Conservation (phyloP, 2,797 vertebrate genomes). For the Pygocentrus nattereri region DNA sequence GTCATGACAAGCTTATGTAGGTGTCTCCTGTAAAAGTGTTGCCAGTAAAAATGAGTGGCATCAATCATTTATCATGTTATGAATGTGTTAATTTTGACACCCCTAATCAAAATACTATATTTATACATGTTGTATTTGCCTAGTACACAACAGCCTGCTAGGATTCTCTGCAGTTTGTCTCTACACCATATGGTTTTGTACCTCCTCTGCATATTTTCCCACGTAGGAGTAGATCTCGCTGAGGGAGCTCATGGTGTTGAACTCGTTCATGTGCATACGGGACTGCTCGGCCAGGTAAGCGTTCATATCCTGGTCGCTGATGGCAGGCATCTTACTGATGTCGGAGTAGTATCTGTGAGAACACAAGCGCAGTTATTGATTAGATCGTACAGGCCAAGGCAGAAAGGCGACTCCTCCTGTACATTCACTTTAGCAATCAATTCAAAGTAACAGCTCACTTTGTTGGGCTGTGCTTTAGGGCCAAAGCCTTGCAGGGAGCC, state of each 20-base stretch:
- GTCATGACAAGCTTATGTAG: no score
- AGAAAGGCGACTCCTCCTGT: not conserved
- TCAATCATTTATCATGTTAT: no score
- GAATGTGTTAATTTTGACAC: no score
- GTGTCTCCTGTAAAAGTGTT: no score
- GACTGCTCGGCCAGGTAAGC: slow-evolving; percentile 98
- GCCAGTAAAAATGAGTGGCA: no score
- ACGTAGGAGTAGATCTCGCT: slow-evolving; percentile 98
- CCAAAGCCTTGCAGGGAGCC: not conserved
- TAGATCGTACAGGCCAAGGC: not conserved
- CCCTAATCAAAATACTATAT: no score
- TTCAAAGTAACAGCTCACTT: not conserved
- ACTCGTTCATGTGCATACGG: slow-evolving; percentile 98
- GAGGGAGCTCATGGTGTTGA: slow-evolving; percentile 97
- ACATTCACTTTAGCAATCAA: slow-evolving; percentile 3
- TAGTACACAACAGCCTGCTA: not conserved
- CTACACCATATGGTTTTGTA: slow-evolving; percentile 59
- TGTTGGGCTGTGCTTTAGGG: slow-evolving; percentile 23
- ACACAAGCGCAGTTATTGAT: slow-evolving; percentile 15
- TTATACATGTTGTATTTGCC: no score
- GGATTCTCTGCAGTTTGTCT: not conserved
- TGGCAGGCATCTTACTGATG: slow-evolving; percentile 95
- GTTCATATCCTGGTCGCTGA: slow-evolving; percentile 99
- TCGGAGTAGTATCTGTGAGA: slow-evolving; percentile 93
- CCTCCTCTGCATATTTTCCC: slow-evolving; percentile 98